phyloP scores from a whole-genome alignment of 2,113 vertebrate genomes.

The Dasyprocta punctata region DNA sequence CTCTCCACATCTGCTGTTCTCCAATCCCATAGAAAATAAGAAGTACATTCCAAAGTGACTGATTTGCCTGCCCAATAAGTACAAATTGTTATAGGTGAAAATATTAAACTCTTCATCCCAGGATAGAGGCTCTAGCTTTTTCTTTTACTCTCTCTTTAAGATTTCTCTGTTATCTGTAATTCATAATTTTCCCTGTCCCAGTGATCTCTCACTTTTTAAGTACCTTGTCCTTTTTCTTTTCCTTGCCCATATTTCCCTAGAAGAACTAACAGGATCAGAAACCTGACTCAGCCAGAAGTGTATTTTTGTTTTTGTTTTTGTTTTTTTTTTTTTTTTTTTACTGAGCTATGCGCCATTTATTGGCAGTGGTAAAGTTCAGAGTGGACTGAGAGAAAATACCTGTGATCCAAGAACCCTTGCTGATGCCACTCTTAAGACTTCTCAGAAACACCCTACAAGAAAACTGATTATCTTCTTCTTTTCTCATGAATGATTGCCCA shows the following conservation, averaged over 20 bases:
- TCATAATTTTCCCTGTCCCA: neutral
- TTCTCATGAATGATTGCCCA: neutral
- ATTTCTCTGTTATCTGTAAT: neutral
- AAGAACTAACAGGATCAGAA: neutral
- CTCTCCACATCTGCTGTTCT: neutral
- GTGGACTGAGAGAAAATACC: neutral
- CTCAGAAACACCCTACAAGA: neutral
- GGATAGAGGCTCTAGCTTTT: neutral
- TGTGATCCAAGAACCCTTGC: neutral
- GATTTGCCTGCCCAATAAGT: conserved; percentile 8
- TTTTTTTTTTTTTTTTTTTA: neutral
- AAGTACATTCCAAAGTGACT: neutral
- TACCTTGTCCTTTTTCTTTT: neutral
- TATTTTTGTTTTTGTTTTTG: too few relatives aligned
- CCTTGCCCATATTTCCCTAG: neutral
- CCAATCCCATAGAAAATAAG: conserved; percentile 28
- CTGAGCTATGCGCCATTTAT: neutral
- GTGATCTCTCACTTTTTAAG: neutral
- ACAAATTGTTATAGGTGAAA: neutral
- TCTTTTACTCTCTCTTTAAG: neutral
- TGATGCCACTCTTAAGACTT: neutral
- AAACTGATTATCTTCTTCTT: neutral
- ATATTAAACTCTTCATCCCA: neutral
- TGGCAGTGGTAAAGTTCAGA: neutral
- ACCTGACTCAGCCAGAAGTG: neutral